Evolutionary conservation across 1,140 invertebrate genomes (phyloP).

Genomic region (Lanistes nyassanus): DNA sequence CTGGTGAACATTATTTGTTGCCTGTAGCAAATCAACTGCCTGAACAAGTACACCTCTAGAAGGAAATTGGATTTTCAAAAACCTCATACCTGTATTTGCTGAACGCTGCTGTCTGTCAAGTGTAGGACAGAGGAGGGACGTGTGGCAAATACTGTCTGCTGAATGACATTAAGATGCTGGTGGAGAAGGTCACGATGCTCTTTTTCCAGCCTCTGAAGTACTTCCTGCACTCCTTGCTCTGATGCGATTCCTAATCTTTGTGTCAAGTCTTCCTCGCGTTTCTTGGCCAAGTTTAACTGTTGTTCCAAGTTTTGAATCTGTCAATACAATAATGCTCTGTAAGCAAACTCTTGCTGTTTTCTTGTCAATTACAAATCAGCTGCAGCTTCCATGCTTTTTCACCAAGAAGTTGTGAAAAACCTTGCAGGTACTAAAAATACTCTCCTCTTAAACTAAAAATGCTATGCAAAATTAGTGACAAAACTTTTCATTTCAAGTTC

Average conservation of each 20-base stretch:
- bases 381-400: no score
- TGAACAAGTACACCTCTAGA: no score
- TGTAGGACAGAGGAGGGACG: constrained; percentile 13
- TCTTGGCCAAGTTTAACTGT: not conserved
- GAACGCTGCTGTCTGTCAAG: constrained; percentile 12
- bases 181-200: constrained; percentile 54
- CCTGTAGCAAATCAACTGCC: no score
- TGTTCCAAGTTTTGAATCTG: constrained; percentile 3
- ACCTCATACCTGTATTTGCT: constrained; percentile 16
- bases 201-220: constrained; percentile 45
- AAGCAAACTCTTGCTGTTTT: no score
- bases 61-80: not conserved
- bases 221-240: constrained; percentile 41
- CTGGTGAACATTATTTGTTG: no score
- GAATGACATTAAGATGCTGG: constrained; percentile 48
- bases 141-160: constrained; percentile 14
- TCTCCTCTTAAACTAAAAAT: no score
- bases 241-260: constrained; percentile 23
- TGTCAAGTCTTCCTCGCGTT: constrained; percentile 8
- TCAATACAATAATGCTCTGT: not conserved
- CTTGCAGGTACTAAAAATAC: no score
- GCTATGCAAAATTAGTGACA: no score
- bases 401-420: no score
- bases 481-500: no score
- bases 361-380: no score